Evolutionary conservation across 2,888 invertebrate species (phyloP).

Genomic region (Nycteola revayana): DNA sequence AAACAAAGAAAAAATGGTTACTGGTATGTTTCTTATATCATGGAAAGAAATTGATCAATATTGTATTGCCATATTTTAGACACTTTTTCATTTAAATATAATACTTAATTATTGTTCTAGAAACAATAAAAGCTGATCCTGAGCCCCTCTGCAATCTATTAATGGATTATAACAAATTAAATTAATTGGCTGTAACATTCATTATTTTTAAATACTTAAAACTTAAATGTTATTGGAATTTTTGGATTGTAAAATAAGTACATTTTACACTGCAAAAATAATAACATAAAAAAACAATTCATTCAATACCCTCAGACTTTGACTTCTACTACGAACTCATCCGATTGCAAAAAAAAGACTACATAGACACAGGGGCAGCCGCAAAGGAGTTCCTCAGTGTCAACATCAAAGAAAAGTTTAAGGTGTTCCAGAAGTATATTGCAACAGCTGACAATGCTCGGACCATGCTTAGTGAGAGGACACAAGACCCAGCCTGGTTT

Average conservation of each 20-base stretch:
- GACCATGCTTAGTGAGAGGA: slow-evolving; percentile 82
- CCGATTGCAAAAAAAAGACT: slow-evolving; percentile 85
- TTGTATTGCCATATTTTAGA: too few species aligned
- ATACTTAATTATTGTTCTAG: too few species aligned
- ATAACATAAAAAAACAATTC: background rate
- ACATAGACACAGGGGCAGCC: slow-evolving; percentile 86
- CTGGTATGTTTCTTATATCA: slow-evolving; percentile 66
- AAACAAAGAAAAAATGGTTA: slow-evolving; percentile 79
- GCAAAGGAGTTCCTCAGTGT: slow-evolving; percentile 89
- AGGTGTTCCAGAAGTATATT: slow-evolving; percentile 69
- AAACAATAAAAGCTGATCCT: too few species aligned
- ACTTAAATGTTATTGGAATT: too few species aligned
- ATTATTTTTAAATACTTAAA: too few species aligned
- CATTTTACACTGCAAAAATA: too few species aligned
- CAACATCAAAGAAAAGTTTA: slow-evolving; percentile 79
- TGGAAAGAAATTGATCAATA: too few species aligned
- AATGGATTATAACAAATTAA: too few species aligned
- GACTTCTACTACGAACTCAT: slow-evolving; percentile 87
- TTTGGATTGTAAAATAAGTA: too few species aligned
- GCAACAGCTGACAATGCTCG: slow-evolving; percentile 75
- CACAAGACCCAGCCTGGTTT: slow-evolving; percentile 91
- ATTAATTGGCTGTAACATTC: too few species aligned
- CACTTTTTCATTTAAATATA: too few species aligned
- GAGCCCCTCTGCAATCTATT: too few species aligned
- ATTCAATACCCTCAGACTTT: slow-evolving; percentile 77